Conservation (phyloP, 2,888 invertebrate genomes). For the Augiades crinisus region DNA sequence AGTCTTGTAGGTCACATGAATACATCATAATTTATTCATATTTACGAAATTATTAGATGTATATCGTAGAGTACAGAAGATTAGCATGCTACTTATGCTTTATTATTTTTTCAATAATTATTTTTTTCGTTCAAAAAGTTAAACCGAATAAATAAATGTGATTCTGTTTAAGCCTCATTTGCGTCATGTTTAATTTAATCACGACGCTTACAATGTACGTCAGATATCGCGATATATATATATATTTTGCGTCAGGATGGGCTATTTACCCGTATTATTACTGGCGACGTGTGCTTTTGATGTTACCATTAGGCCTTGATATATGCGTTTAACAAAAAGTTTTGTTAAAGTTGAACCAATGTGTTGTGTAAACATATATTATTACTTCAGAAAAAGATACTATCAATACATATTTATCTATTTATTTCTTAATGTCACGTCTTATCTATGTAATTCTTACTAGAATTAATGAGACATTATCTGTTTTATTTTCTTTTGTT, state of each 20-base stretch:
- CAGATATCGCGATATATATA: conserved; percentile 2
- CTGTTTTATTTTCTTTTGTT: too few species aligned
- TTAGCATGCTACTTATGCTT: too few species aligned
- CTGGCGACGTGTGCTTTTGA: conserved; percentile 4
- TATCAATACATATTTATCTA: too few species aligned
- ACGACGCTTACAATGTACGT: not conserved
- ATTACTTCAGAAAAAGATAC: not conserved
- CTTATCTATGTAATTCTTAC: too few species aligned
- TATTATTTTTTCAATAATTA: too few species aligned
- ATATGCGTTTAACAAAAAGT: not conserved
- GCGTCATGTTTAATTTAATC: not conserved
- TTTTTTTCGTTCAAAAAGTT: too few species aligned
- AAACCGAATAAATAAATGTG: too few species aligned
- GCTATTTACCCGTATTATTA: conserved; percentile 8
- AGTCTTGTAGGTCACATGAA: not conserved
- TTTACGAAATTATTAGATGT: too few species aligned
- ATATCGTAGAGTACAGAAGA: too few species aligned
- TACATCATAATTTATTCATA: too few species aligned
- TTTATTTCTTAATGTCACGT: too few species aligned
- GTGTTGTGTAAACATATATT: not conserved
- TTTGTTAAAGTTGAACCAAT: not conserved
- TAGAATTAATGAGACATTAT: too few species aligned
- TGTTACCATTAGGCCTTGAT: conserved; percentile 2
- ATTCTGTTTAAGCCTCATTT: not conserved
- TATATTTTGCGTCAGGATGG: not conserved